These are phyloP conservation scores for Himalopsyche phryganea DNA, from an alignment of 1,140 invertebrate genomes.

Conservation along the genomic window DNA sequence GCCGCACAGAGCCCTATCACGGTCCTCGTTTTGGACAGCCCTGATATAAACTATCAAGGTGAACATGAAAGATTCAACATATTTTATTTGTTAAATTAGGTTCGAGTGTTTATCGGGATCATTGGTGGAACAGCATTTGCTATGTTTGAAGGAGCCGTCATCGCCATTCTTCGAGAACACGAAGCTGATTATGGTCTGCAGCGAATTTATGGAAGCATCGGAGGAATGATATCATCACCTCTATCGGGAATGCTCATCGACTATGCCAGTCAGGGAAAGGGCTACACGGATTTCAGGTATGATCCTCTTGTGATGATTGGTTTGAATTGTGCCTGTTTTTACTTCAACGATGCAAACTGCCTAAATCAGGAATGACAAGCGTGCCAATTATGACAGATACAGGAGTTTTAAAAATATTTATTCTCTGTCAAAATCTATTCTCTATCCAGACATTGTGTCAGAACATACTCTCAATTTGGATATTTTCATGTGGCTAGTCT, in stretches of 20 bases:
- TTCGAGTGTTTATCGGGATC: constrained; percentile 70
- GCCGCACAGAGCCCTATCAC: too few species aligned
- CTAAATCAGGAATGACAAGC: too few species aligned
- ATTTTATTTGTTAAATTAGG: constrained; percentile 33
- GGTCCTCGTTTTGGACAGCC: too few species aligned
- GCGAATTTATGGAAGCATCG: constrained; percentile 73
- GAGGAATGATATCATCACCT: constrained; percentile 76
- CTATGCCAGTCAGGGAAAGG: constrained; percentile 54
- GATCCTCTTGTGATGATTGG: not conserved
- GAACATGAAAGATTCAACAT: too few species aligned
- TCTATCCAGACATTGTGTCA: not conserved
- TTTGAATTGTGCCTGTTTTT: not conserved
- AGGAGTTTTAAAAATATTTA: too few species aligned
- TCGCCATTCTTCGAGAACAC: constrained; percentile 72
- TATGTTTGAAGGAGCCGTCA: constrained; percentile 80
- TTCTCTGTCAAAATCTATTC: not conserved
- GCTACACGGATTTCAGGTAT: constrained; percentile 68
- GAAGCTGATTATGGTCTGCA: constrained; percentile 78
- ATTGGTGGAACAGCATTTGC: constrained; percentile 72
- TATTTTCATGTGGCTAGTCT: too few species aligned
- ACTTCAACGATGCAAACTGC: too few species aligned
- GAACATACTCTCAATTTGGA: not conserved
- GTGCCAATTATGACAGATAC: too few species aligned
- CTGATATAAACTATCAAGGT: too few species aligned
- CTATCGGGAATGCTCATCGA: constrained; percentile 74